Conservation (phyloP, 2,113 vertebrate species). For the Pionites leucogaster region DNA sequence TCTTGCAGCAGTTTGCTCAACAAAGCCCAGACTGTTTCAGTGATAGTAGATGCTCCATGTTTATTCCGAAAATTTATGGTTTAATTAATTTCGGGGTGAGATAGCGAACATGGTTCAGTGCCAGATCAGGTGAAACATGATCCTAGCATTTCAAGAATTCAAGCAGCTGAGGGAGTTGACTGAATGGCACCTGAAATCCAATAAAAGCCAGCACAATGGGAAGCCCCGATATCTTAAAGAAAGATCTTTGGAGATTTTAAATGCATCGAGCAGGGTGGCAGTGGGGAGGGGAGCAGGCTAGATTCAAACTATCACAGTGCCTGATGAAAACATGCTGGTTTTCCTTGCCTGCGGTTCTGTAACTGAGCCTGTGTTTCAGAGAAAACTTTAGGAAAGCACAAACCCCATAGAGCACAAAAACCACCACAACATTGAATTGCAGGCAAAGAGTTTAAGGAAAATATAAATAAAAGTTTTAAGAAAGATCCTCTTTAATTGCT, state of each 20-base stretch:
- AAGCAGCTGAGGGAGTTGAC: constrained; percentile 44
- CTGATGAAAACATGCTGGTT: neutral
- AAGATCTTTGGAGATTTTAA: constrained; percentile 45
- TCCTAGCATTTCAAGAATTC: constrained; percentile 58
- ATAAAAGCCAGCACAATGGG: constrained; percentile 46
- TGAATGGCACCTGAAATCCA: constrained; percentile 65
- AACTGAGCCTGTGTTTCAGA: neutral
- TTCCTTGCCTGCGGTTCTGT: neutral
- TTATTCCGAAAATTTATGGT: constrained; percentile 70
- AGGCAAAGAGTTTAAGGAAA: neutral
- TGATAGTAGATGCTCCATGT: constrained; percentile 61
- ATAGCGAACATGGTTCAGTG: constrained; percentile 56
- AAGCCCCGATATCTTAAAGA: constrained; percentile 49
- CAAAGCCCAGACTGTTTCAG: constrained; percentile 64
- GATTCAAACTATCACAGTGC: neutral
- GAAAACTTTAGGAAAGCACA: neutral
- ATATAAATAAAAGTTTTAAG: neutral
- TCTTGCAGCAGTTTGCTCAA: constrained; percentile 57
- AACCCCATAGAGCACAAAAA: neutral
- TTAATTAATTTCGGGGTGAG: constrained; percentile 72
- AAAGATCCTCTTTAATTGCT: neutral
- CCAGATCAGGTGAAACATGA: constrained; percentile 71
- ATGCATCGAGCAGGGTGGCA: neutral
- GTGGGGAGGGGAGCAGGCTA: neutral
- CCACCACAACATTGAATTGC: neutral